Base-by-base conservation (phyloP, 2,888 invertebrate genomes). In the Platycheirus rosarum region DNA sequence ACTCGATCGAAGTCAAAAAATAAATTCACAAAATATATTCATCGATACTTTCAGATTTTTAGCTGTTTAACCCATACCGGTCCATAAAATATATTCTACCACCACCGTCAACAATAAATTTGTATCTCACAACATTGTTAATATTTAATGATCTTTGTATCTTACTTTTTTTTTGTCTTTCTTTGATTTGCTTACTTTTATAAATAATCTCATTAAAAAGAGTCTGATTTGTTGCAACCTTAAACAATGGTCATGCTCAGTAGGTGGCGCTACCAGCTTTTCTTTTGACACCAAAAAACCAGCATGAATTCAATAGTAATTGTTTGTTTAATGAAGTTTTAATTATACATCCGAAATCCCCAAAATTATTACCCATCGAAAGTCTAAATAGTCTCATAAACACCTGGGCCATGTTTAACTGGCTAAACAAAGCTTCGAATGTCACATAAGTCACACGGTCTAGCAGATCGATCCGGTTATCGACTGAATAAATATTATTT, bases 361-460 rank as follows among this genome's bases (percentile, higher is more conserved):
- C 23, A 49, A 75, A 80, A 70, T 71, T 49, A 75, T 75, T 49
- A 40, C 49, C 57, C 42, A 16, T 49, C 11, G 46, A 78, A 73
- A 29, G 48, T 42, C 75, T 68, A 68, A 62, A 79, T 79, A 68
- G 26, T 4, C 42, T 44, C 35, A n/a, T 65, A 53, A 74, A 63
- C 74, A 65, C 63, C 63, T 29, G 65, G 29, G 0, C 14, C 23
- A 60, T 37, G 40, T 62, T 62, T 62, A 32, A 14, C 4, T 49
- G 16, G n/a, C 16, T 42, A 55, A 63, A 60, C 77, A 66, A 62
- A 73, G 70, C 32, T 44, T 20, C 35, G 49, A 42, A 13, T 51
- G 63, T 44, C 66, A 62, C n/a, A 75, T 75, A 65, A 70, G 51
- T 70, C 69, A 80, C 49, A 74, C 55, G 60, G 40, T 48, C n/a